Percentiles rank a stretch among this genome's conserved stretches.
These are phyloP conservation scores for Acipenser ruthenus DNA, from an alignment of 2,797 vertebrate genomes.

Conservation along the genomic window DNA sequence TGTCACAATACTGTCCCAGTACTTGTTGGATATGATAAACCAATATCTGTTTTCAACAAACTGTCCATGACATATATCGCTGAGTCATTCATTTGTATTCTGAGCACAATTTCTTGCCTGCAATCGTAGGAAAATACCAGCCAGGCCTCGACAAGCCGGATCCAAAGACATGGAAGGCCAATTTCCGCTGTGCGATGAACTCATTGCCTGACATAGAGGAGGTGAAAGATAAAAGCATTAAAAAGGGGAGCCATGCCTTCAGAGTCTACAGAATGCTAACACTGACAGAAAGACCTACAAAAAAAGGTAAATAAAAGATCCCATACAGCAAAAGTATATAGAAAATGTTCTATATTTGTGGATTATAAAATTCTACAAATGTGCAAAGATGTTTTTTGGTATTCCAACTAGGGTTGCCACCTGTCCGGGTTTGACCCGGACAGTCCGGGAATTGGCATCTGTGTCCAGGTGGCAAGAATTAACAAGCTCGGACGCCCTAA, in stretches of 20 bases:
- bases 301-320: constrained; percentile 69
- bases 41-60: too few relatives aligned
- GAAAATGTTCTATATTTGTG: too few relatives aligned
- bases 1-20: too few relatives aligned
- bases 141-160: constrained; percentile 82
- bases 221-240: constrained; percentile 97
- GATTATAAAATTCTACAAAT: too few relatives aligned
- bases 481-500: too few relatives aligned
- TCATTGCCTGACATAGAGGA: constrained; percentile 97
- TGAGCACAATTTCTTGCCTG: constrained; percentile 19
- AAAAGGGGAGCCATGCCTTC: constrained; percentile 97
- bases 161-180: constrained; percentile 98
- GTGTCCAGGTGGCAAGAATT: too few relatives aligned
- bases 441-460: too few relatives aligned
- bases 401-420: too few relatives aligned
- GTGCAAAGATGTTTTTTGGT: too few relatives aligned
- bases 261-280: constrained; percentile 94
- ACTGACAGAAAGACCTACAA: constrained; percentile 72
- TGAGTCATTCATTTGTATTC: not conserved
- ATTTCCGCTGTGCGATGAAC: constrained; percentile 98
- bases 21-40: too few relatives aligned
- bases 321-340: not conserved
- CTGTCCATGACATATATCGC: too few relatives aligned
- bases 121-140: constrained; percentile 78
- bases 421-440: too few relatives aligned